phyloP scores from a whole-genome alignment of 2,113 vertebrate genomes.

The Daboia siamensis region DNA sequence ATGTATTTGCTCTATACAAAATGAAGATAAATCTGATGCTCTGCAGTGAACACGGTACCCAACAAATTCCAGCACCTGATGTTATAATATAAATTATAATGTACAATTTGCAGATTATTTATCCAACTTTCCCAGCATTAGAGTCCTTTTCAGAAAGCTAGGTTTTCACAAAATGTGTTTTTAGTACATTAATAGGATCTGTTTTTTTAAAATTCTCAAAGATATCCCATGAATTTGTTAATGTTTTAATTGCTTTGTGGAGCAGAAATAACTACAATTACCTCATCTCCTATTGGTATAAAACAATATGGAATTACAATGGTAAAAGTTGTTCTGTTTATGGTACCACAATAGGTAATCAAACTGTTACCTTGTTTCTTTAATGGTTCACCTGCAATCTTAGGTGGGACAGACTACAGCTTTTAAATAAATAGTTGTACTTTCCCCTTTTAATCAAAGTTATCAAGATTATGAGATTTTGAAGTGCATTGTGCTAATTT shows the following conservation, averaged over 20 bases:
- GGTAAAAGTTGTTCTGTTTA: background rate
- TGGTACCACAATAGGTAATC: background rate
- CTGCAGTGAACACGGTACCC: background rate
- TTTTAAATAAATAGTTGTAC: background rate
- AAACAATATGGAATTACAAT: background rate
- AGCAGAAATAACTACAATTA: background rate
- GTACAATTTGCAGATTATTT: background rate
- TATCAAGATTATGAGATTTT: background rate
- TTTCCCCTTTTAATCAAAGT: background rate
- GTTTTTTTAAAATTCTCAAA: background rate
- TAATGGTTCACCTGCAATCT: background rate
- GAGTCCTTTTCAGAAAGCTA: background rate
- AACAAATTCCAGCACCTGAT: background rate
- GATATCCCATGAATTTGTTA: background rate
- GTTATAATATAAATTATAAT: background rate
- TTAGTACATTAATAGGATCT: background rate
- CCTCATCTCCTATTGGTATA: background rate
- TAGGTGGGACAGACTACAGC: background rate
- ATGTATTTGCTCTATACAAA: background rate
- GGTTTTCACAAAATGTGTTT: background rate
- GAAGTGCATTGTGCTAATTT: background rate
- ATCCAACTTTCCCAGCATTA: background rate
- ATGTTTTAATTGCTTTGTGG: background rate
- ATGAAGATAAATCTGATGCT: background rate
- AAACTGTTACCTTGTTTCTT: background rate